Evolutionary conservation across 2,888 invertebrate species (phyloP).

Genomic region (Trachelus iudaicus): DNA sequence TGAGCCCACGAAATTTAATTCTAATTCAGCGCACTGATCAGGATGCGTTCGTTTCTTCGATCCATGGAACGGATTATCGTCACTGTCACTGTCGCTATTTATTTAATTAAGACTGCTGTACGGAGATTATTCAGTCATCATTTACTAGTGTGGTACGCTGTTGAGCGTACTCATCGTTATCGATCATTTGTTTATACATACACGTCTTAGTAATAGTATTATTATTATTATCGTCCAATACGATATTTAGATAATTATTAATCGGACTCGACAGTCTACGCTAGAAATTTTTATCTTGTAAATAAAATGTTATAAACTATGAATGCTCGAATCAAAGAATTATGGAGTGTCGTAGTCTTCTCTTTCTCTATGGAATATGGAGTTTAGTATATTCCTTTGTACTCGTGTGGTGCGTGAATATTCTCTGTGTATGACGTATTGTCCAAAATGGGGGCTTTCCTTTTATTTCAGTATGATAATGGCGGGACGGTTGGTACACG

Average conservation of each 20-base stretch:
- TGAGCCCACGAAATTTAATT: neutral
- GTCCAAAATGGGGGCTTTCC: neutral
- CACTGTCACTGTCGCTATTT: neutral
- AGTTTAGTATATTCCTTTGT: neutral
- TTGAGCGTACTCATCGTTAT: neutral
- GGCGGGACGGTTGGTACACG: neutral
- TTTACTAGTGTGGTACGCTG: neutral
- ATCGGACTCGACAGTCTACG: neutral
- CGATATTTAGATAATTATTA: neutral
- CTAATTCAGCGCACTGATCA: neutral
- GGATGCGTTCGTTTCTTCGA: neutral
- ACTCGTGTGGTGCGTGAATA: neutral
- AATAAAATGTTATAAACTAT: neutral
- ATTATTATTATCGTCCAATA: neutral
- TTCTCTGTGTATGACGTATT: neutral
- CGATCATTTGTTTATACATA: neutral
- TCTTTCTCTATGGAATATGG: neutral
- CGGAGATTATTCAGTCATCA: neutral
- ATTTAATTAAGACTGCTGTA: neutral
- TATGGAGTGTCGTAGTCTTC: neutral
- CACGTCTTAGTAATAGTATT: neutral
- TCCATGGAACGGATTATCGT: neutral
- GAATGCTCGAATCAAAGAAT: neutral
- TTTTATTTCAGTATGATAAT: neutral
- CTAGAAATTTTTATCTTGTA: neutral